Base-by-base conservation (phyloP, 2,113 vertebrate genomes). In the Gavia stellata region DNA sequence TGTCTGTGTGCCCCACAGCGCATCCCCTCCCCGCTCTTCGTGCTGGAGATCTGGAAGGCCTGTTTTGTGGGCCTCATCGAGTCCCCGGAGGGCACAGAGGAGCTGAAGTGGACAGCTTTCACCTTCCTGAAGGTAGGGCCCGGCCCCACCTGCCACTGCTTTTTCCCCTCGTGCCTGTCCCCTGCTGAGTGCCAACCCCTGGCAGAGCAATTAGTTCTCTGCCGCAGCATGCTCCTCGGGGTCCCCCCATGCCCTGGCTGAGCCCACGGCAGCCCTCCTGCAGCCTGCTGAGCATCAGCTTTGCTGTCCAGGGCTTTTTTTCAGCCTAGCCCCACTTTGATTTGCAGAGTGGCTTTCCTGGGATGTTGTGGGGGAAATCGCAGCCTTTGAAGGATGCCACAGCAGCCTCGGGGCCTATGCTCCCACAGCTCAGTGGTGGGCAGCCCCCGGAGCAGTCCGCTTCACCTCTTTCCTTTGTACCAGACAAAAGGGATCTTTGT, bases 101-200 rank as follows among this genome's bases (percentile, higher is more conserved):
- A 99, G 97, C 99, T 99, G 36, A 99, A 99, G 96, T 99, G 99
- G 99, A 99, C 99, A 0, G 99, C 99, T 5, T 99, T 99, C 96
- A 99, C 99, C 23, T 99, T 99, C 96, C 99, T 99, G 59, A 99
- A 99, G 98, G 99, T 99, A 96, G 40, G 77, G 33, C 14, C 19
- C 44, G 19, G 34, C 67, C 36, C 13, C 2, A 3, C 66, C 33
- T 3, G 3, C 26, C 4, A 7, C 38, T 72, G 71, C 87, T 24
- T 21, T 66, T 52, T 44, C 16, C 34, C 65, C 12, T 9, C 9
- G 2, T 0, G 0, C 49, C 44, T 2, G 5, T 8, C 21, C 73
- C 29, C 47, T 42, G 38, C 92, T 33, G 56, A 68, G 81, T 9
- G 0, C 70, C 4, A 4, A 56, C 16, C 26, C 67, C 50, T 62